Evolutionary conservation across 2,888 invertebrate species (phyloP), one percentile per base, ranked within the genome.

Genomic region (Nomada goodeniana): DNA sequence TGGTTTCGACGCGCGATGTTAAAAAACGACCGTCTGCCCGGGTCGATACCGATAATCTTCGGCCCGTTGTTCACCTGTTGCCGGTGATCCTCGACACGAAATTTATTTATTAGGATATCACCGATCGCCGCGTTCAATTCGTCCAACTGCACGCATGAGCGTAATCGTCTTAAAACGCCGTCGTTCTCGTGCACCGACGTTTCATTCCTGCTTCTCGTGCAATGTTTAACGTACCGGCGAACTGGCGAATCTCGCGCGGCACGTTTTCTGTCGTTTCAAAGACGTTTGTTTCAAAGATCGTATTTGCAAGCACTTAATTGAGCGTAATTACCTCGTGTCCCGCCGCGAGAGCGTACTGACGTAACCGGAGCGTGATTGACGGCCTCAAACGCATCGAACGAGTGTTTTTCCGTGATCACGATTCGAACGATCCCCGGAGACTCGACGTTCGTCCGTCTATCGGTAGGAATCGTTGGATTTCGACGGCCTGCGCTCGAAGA

Each of bases 351-450:
- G 42, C 59, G 60, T 70, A 84, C 82, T 86, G 87, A 87, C 80
- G 87, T 87, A 87, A 87, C 67, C 88, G 60, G 87, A 87, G 86
- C 87, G 87, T 87, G 87, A 87, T 87, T 86, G 84, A 76, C 83
- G 81, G 57, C 85, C 87, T 87, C 82, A 87, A 76, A 76, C 67
- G 63, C 69, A 50, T 64, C 69, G 52, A 65, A 20, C 68, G 29
- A 29, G 63, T 84, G 71, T 86, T 83, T 83, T 80, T 83, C 77
- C 76, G 61, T n/a, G 70, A 53, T 70, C 47, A 52, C 53, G 60
- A 11, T 76, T 53, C 67, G 29, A 29, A n/a, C 47, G 60, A 57
- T 59, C 64, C 15, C 26, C 13, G 15, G 47, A n/a, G n/a, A 1
- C 9, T n/a, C 18, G 44, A 26, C 1, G 20, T 2, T 18, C 23